phyloP scores from a whole-genome alignment of 2,113 vertebrate genomes.

The Circaetus cinerascens region DNA sequence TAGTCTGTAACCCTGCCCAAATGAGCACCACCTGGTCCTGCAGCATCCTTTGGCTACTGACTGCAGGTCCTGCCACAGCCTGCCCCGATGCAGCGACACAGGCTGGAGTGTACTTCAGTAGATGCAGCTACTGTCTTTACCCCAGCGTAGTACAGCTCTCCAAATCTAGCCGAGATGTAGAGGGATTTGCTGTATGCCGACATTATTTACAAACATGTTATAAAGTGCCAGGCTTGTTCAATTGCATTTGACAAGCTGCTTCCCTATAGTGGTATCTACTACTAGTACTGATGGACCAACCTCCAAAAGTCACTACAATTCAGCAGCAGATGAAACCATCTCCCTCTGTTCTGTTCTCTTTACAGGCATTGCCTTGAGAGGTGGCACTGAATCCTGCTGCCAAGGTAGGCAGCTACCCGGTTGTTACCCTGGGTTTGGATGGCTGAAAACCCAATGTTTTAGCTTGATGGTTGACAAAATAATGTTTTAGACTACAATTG shows the following conservation, averaged over 20 bases:
- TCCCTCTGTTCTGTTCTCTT: neutral
- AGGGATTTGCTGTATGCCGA: neutral
- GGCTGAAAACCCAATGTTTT: neutral
- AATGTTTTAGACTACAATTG: neutral
- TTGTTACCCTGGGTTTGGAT: neutral
- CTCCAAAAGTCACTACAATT: neutral
- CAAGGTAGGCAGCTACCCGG: neutral
- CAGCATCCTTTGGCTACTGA: neutral
- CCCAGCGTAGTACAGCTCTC: neutral
- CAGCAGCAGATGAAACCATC: neutral
- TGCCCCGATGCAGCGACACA: fast-evolving
- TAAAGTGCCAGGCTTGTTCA: neutral
- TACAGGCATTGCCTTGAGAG: neutral
- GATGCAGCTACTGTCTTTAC: neutral
- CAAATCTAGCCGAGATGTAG: fast-evolving
- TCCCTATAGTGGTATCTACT: neutral
- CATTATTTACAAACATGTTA: neutral
- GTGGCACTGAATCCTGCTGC: neutral
- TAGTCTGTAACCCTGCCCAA: neutral
- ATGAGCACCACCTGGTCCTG: neutral
- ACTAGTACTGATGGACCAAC: too few relatives aligned
- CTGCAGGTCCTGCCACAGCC: neutral
- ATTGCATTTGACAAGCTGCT: neutral
- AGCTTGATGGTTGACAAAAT: neutral
- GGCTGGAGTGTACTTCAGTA: fast-evolving